Evolutionary conservation across 2,797 vertebrate genomes (phyloP), one percentile per base, ranked within the genome.

Genomic region (Geotrypetes seraphini): DNA sequence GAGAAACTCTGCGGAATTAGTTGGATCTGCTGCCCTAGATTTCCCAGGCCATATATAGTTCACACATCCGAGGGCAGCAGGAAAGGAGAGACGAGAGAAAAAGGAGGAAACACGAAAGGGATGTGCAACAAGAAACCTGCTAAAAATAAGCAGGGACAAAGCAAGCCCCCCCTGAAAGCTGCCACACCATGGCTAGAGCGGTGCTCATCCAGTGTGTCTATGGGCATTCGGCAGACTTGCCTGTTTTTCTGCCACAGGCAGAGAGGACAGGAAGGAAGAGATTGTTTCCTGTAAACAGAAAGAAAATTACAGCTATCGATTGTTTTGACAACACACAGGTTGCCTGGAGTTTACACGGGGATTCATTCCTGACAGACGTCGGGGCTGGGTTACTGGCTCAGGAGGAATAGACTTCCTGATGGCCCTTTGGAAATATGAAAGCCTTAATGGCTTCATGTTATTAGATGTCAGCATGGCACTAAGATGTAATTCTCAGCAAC

Each of bases 41-140:
- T 83, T 85, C 84, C 78, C 80, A 83, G 74, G 72, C 66, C 75
- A 69, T 66, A 70, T 80, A 77, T 79, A 84, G 83, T 41, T 63
- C 57, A 49, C 38, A 40, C 24, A 35, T 59, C 59, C 69, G 59
- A 50, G 25, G 19, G 71, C 14, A 28, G 42, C 39, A 63, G 63
- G 64, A 71, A 48, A 66, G 52, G 43, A 52, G 36, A 47, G 36
- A 56, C 55, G 55, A 47, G 36, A 46, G 49, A 48, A 44, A 66
- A 46, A 59, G 60, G 25, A 47, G 21, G 23, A 34, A 44, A 47
- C 16, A 5, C 30, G 21, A 41, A 43, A 55, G 2, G 0, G 12
- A 63, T 55, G 50, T 2, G 25, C 32, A 49, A 53, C 28, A 36
- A n/a, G 55, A 51, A 52, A 23, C 43, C 16, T 24, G 50, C 57